These are phyloP conservation scores for Sturmia bella DNA, from an alignment of 2,888 invertebrate genomes.

Conservation along the genomic window DNA sequence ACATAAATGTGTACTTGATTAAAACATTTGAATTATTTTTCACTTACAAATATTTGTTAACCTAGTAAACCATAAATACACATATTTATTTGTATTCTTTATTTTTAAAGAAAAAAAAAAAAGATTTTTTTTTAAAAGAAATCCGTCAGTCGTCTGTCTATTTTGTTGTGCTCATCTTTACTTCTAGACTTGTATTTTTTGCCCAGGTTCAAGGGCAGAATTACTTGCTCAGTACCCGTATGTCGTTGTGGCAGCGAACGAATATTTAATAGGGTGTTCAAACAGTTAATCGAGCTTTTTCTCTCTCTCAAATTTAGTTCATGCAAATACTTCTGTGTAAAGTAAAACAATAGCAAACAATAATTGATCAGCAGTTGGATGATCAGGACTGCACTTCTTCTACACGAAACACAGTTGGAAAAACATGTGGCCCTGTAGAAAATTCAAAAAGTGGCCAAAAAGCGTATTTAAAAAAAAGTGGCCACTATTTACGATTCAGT, in stretches of 20 bases:
- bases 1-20: not conserved
- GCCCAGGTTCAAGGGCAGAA: conserved; percentile 79
- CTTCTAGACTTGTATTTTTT: conserved; percentile 46
- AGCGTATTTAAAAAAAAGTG: too few species aligned
- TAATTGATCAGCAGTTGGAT: too few species aligned
- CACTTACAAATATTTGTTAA: conserved; percentile 49
- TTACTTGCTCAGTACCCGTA: conserved; percentile 38
- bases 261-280: not conserved
- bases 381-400: too few species aligned
- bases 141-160: conserved; percentile 10
- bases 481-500: too few species aligned
- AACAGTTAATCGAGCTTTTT: too few species aligned
- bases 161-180: conserved; percentile 21
- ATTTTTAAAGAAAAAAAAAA: conserved; percentile 38
- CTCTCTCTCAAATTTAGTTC: too few species aligned
- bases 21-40: conserved; percentile 8
- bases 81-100: conserved; percentile 31
- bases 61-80: conserved; percentile 61
- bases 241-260: not conserved
- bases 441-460: too few species aligned
- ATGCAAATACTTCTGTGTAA: too few species aligned
- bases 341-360: too few species aligned
- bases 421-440: too few species aligned
- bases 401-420: too few species aligned
- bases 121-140: conserved; percentile 26